phyloP scores from a whole-genome alignment of 1,140 invertebrate genomes.

The Yoshiicerus persimilis region DNA sequence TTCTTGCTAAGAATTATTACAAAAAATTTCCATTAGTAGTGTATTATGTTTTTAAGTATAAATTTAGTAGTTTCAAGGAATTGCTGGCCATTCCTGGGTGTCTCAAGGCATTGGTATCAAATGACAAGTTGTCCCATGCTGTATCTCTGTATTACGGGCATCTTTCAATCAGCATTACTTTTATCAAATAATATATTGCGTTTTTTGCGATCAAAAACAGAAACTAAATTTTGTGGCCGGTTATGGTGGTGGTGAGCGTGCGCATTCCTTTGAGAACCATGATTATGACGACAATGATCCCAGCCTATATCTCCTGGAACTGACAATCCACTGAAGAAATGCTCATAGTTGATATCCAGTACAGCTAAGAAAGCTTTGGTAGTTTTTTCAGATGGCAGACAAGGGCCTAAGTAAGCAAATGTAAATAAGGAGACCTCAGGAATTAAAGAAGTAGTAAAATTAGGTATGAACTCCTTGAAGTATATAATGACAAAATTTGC shows the following conservation, averaged over 20 bases:
- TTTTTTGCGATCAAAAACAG: not conserved
- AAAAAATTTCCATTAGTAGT: no score
- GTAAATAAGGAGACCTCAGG: no score
- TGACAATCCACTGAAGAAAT: not conserved
- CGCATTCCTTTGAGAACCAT: not conserved
- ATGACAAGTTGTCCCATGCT: not conserved
- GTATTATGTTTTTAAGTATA: no score
- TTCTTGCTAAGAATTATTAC: no score
- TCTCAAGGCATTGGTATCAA: not conserved
- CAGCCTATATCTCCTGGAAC: not conserved
- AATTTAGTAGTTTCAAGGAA: no score
- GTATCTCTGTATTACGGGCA: not conserved
- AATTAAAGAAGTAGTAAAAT: no score
- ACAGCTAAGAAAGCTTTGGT: slow-evolving; percentile 61
- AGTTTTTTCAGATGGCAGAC: slow-evolving; percentile 70
- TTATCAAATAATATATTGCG: not conserved
- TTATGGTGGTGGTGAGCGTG: not conserved
- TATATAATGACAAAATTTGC: no score
- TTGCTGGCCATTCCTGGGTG: no score
- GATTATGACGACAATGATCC: not conserved
- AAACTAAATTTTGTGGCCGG: not conserved
- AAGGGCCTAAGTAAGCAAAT: no score
- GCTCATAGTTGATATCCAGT: not conserved
- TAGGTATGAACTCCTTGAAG: no score
- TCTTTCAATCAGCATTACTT: no score